Percentiles rank a stretch among this genome's conserved stretches.
phyloP scores from a whole-genome alignment of 1,140 invertebrate species.

The Sinonovacula constricta region DNA sequence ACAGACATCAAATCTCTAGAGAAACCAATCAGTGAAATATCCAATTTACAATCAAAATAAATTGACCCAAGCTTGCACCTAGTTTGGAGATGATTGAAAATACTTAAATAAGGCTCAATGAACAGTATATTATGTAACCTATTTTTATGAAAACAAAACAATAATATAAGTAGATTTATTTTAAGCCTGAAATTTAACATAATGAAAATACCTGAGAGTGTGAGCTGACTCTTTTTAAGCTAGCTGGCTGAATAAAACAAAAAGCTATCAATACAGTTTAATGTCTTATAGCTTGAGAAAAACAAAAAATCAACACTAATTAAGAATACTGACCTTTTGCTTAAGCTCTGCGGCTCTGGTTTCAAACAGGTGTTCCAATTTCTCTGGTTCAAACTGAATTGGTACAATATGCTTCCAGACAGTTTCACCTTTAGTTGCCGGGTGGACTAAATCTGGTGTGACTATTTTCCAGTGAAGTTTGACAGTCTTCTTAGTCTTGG shows the following conservation, averaged over 20 bases:
- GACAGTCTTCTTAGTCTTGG: constrained; percentile 98
- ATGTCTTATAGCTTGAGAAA: constrained; percentile 6
- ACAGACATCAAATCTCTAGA: too few species aligned
- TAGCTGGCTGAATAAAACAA: not conserved
- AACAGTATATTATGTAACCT: too few species aligned
- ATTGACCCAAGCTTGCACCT: too few species aligned
- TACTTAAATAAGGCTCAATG: too few species aligned
- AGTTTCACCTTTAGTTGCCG: constrained; percentile 84
- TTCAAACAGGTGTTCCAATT: constrained; percentile 98
- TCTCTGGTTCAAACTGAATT: constrained; percentile 90
- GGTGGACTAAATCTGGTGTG: constrained; percentile 81
- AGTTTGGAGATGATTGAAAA: too few species aligned
- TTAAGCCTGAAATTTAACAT: constrained; percentile 2
- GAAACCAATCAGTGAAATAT: too few species aligned
- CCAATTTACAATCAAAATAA: too few species aligned
- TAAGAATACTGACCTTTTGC: constrained; percentile 83
- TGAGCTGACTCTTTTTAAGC: too few species aligned
- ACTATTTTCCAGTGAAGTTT: constrained; percentile 99
- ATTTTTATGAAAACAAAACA: not conserved
- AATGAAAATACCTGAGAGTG: not conserved
- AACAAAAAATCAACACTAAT: not conserved
- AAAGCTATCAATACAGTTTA: constrained; percentile 3
- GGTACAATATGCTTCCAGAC: constrained; percentile 97
- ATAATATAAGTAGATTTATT: not conserved
- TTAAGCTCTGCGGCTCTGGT: constrained; percentile 96